Conservation (phyloP, 1,140 invertebrate species). For the Pseudobourletiella spinata region DNA sequence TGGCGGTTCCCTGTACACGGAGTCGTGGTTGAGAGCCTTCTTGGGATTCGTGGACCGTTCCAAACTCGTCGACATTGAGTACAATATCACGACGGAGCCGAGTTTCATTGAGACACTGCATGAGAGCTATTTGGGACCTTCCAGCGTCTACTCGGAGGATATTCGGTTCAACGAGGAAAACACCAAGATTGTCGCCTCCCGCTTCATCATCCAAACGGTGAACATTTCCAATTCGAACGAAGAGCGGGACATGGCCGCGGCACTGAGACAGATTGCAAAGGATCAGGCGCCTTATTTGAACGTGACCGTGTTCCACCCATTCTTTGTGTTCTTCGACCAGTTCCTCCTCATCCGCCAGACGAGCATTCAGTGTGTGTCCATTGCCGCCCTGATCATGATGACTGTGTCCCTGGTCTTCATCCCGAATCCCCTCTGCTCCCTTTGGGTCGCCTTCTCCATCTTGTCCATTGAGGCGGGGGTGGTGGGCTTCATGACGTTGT, state of each 20-base stretch:
- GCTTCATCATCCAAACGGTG: slow-evolving; percentile 79
- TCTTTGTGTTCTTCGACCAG: slow-evolving; percentile 91
- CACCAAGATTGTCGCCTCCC: slow-evolving; percentile 65
- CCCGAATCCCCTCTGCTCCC: slow-evolving; percentile 80
- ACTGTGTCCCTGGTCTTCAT: slow-evolving; percentile 93
- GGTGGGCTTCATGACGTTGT: slow-evolving; percentile 90
- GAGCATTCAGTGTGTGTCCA: slow-evolving; percentile 84
- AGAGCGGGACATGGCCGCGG: slow-evolving; percentile 82
- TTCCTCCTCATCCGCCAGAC: slow-evolving; percentile 86
- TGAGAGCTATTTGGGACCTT: slow-evolving; percentile 65
- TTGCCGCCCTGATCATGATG: slow-evolving; percentile 90
- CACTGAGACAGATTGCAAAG: slow-evolving; percentile 65
- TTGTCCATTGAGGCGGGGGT: slow-evolving; percentile 91
- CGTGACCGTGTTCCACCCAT: slow-evolving; percentile 79
- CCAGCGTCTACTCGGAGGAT: slow-evolving; percentile 67
- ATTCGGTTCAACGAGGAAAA: slow-evolving; percentile 69
- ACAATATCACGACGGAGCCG: slow-evolving; percentile 59
- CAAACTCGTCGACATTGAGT: slow-evolving; percentile 57
- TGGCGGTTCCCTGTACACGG: slow-evolving; percentile 63
- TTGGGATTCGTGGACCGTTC: slow-evolving; percentile 65
- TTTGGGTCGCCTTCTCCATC: slow-evolving; percentile 93
- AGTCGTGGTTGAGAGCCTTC: slow-evolving; percentile 84
- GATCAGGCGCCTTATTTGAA: slow-evolving; percentile 48
- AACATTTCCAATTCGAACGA: slow-evolving; percentile 82
- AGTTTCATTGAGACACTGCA: slow-evolving; percentile 66